A percentile compares a stretch with the other conserved stretches of the same genome.
These are phyloP conservation scores for Centroberyx gerrardi DNA, from an alignment of 2,797 vertebrate species.

Conservation along the genomic window DNA sequence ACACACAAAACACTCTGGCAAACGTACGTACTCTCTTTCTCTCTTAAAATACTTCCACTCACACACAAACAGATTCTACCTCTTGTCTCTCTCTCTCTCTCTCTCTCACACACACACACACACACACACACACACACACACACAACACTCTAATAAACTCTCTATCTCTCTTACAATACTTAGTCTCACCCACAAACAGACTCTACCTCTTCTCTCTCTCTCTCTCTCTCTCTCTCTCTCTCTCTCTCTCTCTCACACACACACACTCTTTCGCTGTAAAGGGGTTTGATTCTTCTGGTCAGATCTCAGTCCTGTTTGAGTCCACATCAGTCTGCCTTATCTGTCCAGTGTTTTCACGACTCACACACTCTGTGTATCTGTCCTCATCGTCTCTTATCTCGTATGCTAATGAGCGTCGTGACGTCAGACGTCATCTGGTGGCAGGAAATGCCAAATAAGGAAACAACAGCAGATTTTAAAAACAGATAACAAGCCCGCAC, in stretches of 20 bases:
- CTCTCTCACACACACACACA: background rate
- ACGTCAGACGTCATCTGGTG: constrained; percentile 56
- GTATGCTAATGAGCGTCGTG: constrained; percentile 54
- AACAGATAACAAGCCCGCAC: constrained; percentile 70
- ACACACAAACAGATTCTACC: no score
- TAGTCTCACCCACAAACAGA: background rate
- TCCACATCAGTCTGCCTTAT: constrained; percentile 25
- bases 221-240: background rate
- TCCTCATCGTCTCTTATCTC: constrained; percentile 52
- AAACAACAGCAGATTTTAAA: constrained; percentile 54
- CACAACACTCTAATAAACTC: background rate
- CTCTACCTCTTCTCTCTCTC: background rate
- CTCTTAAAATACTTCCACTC: constrained; percentile 31
- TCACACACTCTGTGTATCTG: constrained; percentile 35
- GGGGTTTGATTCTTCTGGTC: constrained; percentile 21
- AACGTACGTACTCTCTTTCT: constrained; percentile 31
- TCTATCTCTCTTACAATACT: background rate
- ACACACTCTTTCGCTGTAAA: constrained; percentile 1
- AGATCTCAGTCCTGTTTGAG: constrained; percentile 36
- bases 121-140: background rate
- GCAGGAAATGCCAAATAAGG: constrained; percentile 81
- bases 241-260: background rate
- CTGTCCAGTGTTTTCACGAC: constrained; percentile 40
- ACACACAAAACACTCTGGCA: background rate
- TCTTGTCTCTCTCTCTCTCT: constrained; percentile 12